Evolutionary conservation across 2,113 vertebrate species (phyloP).

Genomic region (Grantiella picta): DNA sequence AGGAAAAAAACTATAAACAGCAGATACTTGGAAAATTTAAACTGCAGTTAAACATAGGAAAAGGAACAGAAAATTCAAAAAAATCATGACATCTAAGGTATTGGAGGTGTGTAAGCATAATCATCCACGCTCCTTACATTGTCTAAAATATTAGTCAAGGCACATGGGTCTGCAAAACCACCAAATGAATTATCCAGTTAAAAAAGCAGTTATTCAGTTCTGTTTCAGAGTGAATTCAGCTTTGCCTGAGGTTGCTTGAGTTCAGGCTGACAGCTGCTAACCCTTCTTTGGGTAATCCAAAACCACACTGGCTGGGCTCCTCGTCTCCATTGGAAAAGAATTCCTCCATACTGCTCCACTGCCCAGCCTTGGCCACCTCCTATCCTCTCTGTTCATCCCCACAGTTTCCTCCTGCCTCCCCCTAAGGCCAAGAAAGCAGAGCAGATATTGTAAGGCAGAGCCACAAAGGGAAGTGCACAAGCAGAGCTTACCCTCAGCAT

Average conservation of each 20-base stretch:
- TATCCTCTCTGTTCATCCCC: neutral
- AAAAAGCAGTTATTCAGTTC: neutral
- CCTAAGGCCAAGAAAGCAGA: neutral
- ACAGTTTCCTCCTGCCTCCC: neutral
- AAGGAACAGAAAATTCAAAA: neutral
- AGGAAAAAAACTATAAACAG: neutral
- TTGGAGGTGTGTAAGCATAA: neutral
- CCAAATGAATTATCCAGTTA: neutral
- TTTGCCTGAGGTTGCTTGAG: neutral
- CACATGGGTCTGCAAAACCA: neutral
- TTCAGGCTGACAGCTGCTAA: neutral
- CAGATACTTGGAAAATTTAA: neutral
- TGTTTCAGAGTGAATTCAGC: neutral
- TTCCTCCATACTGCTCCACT: neutral
- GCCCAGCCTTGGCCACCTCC: neutral
- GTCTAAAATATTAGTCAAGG: neutral
- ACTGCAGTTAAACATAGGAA: neutral
- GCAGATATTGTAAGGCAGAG: neutral
- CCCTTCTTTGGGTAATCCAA: neutral
- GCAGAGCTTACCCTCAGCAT: neutral
- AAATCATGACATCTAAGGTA: neutral
- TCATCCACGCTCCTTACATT: neutral
- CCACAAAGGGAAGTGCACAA: rapidly evolving
- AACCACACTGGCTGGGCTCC: neutral
- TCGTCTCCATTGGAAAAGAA: neutral